Conservation (phyloP, 2,888 invertebrate genomes). For the Patella depressa region DNA sequence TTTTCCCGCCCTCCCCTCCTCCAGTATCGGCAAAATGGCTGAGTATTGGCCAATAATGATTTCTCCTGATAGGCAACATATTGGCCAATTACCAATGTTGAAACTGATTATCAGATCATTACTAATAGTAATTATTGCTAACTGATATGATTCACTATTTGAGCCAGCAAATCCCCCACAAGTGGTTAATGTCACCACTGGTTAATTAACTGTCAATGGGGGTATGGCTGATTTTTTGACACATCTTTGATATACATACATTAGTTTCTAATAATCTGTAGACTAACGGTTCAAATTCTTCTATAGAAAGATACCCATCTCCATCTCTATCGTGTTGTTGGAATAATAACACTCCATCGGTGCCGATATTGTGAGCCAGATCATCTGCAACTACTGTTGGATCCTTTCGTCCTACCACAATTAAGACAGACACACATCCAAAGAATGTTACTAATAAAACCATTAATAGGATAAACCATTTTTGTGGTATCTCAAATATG, state of each 20-base stretch:
- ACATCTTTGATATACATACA: slow-evolving; percentile 36
- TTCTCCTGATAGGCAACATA: too few species aligned
- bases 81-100: too few species aligned
- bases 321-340: slow-evolving; percentile 55
- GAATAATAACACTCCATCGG: slow-evolving; percentile 57
- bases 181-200: too few species aligned
- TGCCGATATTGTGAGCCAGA: slow-evolving; percentile 42
- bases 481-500: slow-evolving; percentile 38
- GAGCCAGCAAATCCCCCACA: too few species aligned
- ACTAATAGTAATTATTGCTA: too few species aligned
- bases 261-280: slow-evolving; percentile 50
- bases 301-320: slow-evolving; percentile 58
- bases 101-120: too few species aligned
- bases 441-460: slow-evolving; percentile 26
- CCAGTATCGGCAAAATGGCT: too few species aligned
- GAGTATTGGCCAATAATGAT: too few species aligned
- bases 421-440: slow-evolving; percentile 21
- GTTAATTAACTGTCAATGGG: too few species aligned
- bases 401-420: slow-evolving; percentile 8
- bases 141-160: too few species aligned
- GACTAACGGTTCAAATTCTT: slow-evolving; percentile 63
- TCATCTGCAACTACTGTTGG: slow-evolving; percentile 26
- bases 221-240: too few species aligned
- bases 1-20: too few species aligned
- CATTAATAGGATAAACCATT: slow-evolving; percentile 30